A percentile compares a stretch with the other conserved stretches of the same genome.
phyloP scores from a whole-genome alignment of 2,113 vertebrate species.

The Percina caprodes region DNA sequence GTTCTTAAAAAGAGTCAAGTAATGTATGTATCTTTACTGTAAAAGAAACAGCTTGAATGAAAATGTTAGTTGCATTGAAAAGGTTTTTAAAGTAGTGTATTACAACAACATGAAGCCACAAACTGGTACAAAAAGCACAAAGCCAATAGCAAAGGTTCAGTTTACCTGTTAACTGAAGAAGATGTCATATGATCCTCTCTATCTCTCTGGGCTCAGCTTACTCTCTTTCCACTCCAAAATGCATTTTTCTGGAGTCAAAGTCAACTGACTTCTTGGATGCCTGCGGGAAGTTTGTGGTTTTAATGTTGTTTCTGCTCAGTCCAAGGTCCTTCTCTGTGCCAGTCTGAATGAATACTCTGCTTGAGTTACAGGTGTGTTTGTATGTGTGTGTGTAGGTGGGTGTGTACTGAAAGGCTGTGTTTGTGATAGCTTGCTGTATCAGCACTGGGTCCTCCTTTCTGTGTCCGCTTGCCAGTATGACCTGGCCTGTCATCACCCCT shows the following conservation, averaged over 20 bases:
- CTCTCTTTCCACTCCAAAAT: constrained; percentile 14
- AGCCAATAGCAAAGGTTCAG: constrained; percentile 18
- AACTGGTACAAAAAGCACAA: background rate
- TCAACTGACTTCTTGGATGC: constrained; percentile 22
- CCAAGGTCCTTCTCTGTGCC: constrained; percentile 42
- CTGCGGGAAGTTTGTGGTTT: constrained; percentile 12
- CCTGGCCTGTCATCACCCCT: constrained; percentile 66
- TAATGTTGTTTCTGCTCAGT: background rate
- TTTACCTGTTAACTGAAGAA: constrained; percentile 61
- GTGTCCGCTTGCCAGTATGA: constrained; percentile 64
- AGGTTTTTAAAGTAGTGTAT: background rate
- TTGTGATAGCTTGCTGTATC: constrained; percentile 16
- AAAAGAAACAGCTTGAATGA: background rate
- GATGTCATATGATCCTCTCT: constrained; percentile 28
- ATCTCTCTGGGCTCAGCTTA: constrained; percentile 30
- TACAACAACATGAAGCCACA: background rate
- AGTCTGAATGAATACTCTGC: background rate
- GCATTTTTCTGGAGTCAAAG: constrained; percentile 40
- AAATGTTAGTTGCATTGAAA: background rate
- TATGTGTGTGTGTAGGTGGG: constrained; percentile 21
- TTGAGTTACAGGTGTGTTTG: constrained; percentile 32
- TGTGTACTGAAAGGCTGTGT: constrained; percentile 39
- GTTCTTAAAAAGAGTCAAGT: background rate
- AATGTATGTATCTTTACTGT: background rate
- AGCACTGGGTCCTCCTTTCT: constrained; percentile 45